Conservation (phyloP, 2,888 invertebrate genomes). For the Dorcus parallelipipedus region DNA sequence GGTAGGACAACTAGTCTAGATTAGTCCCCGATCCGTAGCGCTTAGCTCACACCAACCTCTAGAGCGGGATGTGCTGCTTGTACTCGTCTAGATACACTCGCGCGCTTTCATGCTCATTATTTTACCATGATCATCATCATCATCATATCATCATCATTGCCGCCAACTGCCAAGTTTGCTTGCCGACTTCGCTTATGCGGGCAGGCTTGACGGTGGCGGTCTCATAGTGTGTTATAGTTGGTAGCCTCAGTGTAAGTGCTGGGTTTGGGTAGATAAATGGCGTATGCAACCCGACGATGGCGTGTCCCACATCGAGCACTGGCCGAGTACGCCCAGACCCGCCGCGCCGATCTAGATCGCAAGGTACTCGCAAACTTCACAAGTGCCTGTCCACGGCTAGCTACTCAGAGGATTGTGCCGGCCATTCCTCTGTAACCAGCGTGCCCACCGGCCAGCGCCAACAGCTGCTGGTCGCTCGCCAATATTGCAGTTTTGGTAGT, state of each 20-base stretch:
- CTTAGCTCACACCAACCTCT: constrained; percentile 33
- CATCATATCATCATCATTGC: background rate
- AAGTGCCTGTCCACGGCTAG: constrained; percentile 88
- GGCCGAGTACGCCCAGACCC: constrained; percentile 55
- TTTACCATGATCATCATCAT: background rate
- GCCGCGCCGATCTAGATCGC: constrained; percentile 85
- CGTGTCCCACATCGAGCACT: constrained; percentile 32
- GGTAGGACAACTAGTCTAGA: constrained; percentile 36
- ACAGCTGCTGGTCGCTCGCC: constrained; percentile 77
- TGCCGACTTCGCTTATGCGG: background rate
- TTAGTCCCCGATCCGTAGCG: constrained; percentile 30
- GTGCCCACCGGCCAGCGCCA: constrained; percentile 53
- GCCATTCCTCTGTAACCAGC: constrained; percentile 43
- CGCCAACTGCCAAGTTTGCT: background rate
- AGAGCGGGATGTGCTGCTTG: constrained; percentile 36
- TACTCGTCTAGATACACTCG: constrained; percentile 37
- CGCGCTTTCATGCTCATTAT: constrained; percentile 10
- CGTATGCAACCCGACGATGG: constrained; percentile 55
- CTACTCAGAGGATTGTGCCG: constrained; percentile 68
- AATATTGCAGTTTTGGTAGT: constrained; percentile 96
- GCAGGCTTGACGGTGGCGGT: too few species aligned
- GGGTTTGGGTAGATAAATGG: constrained; percentile 68
- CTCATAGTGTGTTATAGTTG: too few species aligned
- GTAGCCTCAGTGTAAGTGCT: constrained; percentile 34
- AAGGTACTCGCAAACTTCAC: constrained; percentile 93